Conservation (phyloP, 1,140 invertebrate species). For the Pseudomyrmex sp. region DNA sequence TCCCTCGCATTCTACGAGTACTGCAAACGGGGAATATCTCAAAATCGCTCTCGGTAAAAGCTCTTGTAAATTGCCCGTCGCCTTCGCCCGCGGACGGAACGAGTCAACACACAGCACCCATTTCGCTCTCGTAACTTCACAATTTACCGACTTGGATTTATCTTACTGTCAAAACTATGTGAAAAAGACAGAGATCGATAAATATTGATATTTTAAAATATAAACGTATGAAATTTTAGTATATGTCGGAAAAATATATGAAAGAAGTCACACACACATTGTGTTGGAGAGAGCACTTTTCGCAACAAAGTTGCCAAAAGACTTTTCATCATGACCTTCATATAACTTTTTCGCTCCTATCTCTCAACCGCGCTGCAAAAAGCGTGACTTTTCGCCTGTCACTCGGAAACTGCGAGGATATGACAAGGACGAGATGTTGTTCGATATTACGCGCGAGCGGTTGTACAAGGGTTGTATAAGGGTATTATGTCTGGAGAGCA, state of each 20-base stretch:
- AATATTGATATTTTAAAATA: too few relatives aligned
- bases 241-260: too few relatives aligned
- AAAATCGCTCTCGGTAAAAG: constrained; percentile 45
- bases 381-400: background rate
- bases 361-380: background rate
- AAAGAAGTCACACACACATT: too few relatives aligned
- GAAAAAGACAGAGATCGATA: too few relatives aligned
- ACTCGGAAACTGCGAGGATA: constrained; percentile 7
- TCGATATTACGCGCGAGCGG: constrained; percentile 34
- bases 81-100: constrained; percentile 13
- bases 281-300: too few relatives aligned
- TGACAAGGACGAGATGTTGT: background rate
- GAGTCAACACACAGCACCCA: constrained; percentile 17
- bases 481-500: constrained; percentile 58
- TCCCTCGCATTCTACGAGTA: constrained; percentile 31
- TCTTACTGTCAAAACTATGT: background rate
- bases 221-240: too few relatives aligned
- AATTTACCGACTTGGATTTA: constrained; percentile 17
- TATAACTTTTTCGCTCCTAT: background rate
- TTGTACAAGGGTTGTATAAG: constrained; percentile 23
- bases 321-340: background rate
- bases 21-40: constrained; percentile 28
- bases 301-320: background rate
- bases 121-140: constrained; percentile 18
- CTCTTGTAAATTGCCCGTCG: constrained; percentile 45